A percentile compares a stretch with the other conserved stretches of the same genome.
Conservation (phyloP, 1,140 invertebrate genomes). For the Vollenhovia emeryi region DNA sequence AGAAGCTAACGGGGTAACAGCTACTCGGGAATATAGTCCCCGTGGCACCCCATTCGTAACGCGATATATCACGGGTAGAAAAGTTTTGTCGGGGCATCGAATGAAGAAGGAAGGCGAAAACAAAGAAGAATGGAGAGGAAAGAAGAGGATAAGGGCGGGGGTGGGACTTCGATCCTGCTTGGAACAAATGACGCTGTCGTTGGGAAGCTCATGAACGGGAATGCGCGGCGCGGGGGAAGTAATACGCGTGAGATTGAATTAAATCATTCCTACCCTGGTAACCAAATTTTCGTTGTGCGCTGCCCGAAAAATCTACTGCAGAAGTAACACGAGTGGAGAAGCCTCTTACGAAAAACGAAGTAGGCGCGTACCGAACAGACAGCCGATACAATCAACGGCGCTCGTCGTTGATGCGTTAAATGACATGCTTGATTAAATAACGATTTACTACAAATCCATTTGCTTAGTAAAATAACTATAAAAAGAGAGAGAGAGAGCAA, state of each 20-base stretch:
- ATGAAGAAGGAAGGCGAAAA: slow-evolving; percentile 60
- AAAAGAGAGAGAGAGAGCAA: neutral
- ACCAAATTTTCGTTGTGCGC: slow-evolving; percentile 26
- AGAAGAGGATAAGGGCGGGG: slow-evolving; percentile 29
- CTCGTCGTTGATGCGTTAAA: neutral
- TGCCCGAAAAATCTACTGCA: neutral
- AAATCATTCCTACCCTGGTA: slow-evolving; percentile 22
- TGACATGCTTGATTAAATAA: neutral
- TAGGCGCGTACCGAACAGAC: neutral
- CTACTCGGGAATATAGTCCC: slow-evolving; percentile 76
- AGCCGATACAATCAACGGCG: neutral
- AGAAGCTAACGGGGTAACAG: slow-evolving; percentile 76
- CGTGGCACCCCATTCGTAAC: slow-evolving; percentile 75
- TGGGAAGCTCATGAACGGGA: slow-evolving; percentile 33
- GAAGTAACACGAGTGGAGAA: neutral
- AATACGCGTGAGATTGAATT: slow-evolving; percentile 53
- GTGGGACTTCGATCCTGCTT: slow-evolving; percentile 38
- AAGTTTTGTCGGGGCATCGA: slow-evolving; percentile 69
- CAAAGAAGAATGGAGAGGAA: slow-evolving; percentile 49
- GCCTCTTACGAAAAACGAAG: neutral
- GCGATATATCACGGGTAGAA: slow-evolving; percentile 72
- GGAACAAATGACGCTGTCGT: slow-evolving; percentile 57
- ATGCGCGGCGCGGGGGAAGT: slow-evolving; percentile 29
- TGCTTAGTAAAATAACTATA: neutral
- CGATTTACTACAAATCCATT: neutral